Evolutionary conservation across 2,113 vertebrate species (phyloP).

Genomic region (Saguinus midas): DNA sequence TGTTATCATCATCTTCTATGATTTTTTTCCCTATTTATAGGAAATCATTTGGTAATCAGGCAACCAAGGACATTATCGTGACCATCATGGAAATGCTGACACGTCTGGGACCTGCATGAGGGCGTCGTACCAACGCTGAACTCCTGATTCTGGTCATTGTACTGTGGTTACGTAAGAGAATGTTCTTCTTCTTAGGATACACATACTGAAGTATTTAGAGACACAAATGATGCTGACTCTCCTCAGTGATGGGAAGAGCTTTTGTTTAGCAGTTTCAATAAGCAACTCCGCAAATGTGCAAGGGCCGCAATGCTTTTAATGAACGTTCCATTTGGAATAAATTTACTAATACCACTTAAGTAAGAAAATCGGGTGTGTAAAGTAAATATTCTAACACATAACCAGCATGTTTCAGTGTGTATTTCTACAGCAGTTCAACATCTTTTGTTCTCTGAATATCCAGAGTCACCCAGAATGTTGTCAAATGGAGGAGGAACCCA

Average conservation of each 20-base stretch:
- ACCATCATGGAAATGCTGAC: neutral
- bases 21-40: neutral
- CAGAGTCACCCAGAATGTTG: neutral
- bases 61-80: neutral
- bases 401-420: neutral
- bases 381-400: neutral
- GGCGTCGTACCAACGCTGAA: neutral
- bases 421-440: neutral
- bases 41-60: neutral
- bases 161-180: neutral
- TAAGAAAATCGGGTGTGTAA: neutral
- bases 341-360: neutral
- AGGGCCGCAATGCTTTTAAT: neutral
- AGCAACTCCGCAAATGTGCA: neutral
- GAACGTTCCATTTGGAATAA: neutral
- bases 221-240: neutral
- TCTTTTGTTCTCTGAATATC: neutral
- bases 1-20: neutral
- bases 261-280: neutral
- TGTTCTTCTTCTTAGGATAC: neutral
- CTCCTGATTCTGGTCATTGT: neutral
- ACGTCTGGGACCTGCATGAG: neutral
- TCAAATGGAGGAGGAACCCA: neutral
- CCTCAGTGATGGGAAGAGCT: neutral
- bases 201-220: neutral